Evolutionary conservation across 2,113 vertebrate genomes (phyloP), one percentile per base, ranked within the genome.

Genomic region (Limnothrissa miodon): DNA sequence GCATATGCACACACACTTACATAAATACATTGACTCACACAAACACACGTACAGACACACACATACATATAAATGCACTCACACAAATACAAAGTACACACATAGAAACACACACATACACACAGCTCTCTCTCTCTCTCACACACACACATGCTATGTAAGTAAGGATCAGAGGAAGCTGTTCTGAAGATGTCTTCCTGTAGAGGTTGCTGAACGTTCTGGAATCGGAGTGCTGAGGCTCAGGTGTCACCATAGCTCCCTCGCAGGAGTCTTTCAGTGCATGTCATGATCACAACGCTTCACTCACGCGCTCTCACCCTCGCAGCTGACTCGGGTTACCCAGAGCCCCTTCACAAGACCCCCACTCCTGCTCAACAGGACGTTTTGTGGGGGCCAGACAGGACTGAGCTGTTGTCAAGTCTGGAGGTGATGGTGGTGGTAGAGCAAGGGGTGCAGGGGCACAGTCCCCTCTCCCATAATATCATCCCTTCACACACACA

Each of bases 201-300:
- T 19, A 53, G 51, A 4, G 51, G 51, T 23, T 29, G 59, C 59
- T 66, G 59, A 66, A 66, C 11, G 9, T 66, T 66, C 3, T n/a
- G 59, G 25, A 66, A 66, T 29, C 25, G 53, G 39, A 45, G 21
- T 78, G 23, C 25, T 33, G 25, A 8, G 51, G 29, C 46, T 81
- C 81, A 81, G 83, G 74, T 82, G 36, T 56, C 79, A n/a, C 15
- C 56, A 70, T 25, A 45, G 4, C 79, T 33, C n/a, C 10, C 83
- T 66, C 11, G 59, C 59, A 33, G 56, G 83, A 82, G 56, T 83
- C 33, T 86, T 82, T 84, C 85, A 86, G 82, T 89, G 78, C 84
- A 80, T 81, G 66, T 84, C 85, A 89, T 87, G 87, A 90, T 92
- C 87, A 87, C 82, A 83, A 86, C 84, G 90, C 84, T 87, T 89